These are phyloP conservation scores for Choreutis nemorana DNA, from an alignment of 2,888 invertebrate species.

Conservation along the genomic window DNA sequence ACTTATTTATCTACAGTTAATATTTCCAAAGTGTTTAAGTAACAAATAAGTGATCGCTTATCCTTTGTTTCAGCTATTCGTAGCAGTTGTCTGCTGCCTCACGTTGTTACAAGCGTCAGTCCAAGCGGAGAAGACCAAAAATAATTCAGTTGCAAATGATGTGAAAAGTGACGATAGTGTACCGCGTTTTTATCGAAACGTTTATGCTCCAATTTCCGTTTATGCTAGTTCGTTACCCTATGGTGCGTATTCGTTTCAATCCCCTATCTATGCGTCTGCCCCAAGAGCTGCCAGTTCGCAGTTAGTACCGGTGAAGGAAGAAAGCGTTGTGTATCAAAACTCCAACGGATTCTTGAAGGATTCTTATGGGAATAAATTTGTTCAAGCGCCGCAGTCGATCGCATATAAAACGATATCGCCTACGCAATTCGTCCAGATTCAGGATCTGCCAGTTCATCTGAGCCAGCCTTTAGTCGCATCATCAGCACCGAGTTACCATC, in stretches of 20 bases:
- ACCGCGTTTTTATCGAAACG: slow-evolving; percentile 35
- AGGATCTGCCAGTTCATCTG: slow-evolving; percentile 46
- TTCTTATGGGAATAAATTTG: slow-evolving; percentile 50
- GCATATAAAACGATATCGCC: slow-evolving; percentile 39
- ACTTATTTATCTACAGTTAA: too few species aligned
- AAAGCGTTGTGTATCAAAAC: slow-evolving; percentile 25
- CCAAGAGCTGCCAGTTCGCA: slow-evolving; percentile 28
- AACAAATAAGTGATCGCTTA: not conserved
- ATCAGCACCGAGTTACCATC: slow-evolving; percentile 28
- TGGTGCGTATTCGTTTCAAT: slow-evolving; percentile 39
- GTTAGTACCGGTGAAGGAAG: slow-evolving; percentile 31
- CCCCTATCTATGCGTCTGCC: slow-evolving; percentile 26
- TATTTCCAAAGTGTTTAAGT: slow-evolving; percentile 1
- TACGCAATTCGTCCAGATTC: slow-evolving; percentile 45
- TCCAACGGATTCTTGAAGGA: slow-evolving; percentile 38
- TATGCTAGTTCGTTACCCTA: slow-evolving; percentile 48
- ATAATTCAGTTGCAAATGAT: slow-evolving; percentile 23
- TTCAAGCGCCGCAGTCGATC: slow-evolving; percentile 31
- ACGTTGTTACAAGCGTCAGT: slow-evolving; percentile 22
- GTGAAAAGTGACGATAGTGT: slow-evolving; percentile 39
- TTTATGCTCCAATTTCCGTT: slow-evolving; percentile 27
- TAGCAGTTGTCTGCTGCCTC: slow-evolving; percentile 35
- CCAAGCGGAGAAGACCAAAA: slow-evolving; percentile 21
- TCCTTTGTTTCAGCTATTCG: slow-evolving; percentile 33
- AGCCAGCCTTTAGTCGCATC: slow-evolving; percentile 41